These are phyloP conservation scores for Drosophila rubida DNA, from an alignment of 2,888 invertebrate genomes.

Conservation along the genomic window DNA sequence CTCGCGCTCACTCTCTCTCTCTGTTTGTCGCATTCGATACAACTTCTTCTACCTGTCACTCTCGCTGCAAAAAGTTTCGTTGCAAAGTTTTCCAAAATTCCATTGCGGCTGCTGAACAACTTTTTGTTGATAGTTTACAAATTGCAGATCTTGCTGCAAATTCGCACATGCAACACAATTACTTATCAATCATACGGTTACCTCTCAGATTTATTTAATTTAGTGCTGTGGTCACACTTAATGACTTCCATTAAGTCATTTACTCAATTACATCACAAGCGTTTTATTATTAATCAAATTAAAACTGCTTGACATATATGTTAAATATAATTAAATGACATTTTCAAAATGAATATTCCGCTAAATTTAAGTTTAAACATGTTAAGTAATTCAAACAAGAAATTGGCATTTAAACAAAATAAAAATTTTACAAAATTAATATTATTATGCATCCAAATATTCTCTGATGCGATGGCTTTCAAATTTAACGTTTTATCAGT, in stretches of 20 bases:
- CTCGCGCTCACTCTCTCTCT: background rate
- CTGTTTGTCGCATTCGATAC: background rate
- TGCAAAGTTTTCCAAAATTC: conserved; percentile 18
- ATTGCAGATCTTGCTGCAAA: conserved; percentile 4
- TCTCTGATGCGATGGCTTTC: no score
- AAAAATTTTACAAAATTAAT: no score
- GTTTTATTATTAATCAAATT: no score
- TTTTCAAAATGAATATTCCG: no score
- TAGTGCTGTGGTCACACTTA: background rate
- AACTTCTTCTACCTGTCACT: background rate
- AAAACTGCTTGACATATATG: no score
- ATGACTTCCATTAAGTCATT: background rate
- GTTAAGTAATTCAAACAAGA: no score
- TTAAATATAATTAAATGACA: no score
- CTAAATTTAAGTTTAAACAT: no score
- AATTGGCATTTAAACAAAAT: no score
- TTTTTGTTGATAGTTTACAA: conserved; percentile 11
- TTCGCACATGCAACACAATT: background rate
- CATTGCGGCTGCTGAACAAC: conserved; percentile 8
- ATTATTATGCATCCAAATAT: no score
- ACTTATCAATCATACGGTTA: background rate
- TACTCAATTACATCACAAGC: background rate
- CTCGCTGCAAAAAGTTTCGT: conserved; percentile 9
- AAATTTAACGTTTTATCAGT: no score
- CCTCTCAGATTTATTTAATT: background rate